A percentile compares a stretch with the other conserved stretches of the same genome.
phyloP scores from a whole-genome alignment of 1,140 invertebrate genomes.

The Leptinotarsa lineolata region DNA sequence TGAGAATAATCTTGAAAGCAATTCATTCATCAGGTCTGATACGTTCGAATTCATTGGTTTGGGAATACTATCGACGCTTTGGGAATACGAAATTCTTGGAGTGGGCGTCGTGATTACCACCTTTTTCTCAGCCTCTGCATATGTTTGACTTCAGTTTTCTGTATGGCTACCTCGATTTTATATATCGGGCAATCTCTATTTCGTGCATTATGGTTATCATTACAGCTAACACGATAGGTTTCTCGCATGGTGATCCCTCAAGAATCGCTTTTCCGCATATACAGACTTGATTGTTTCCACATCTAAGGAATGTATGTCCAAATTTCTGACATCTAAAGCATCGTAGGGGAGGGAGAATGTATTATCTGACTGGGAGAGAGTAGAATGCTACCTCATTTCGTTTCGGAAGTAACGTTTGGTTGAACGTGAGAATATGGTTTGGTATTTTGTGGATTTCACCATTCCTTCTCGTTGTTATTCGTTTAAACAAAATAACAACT shows the following conservation, averaged over 20 bases:
- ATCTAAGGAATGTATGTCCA: constrained; percentile 25
- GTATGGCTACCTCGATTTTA: too few species aligned
- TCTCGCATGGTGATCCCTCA: not conserved
- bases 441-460: not conserved
- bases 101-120: too few species aligned
- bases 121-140: too few species aligned
- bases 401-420: not conserved
- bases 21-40: too few species aligned
- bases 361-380: constrained; percentile 8
- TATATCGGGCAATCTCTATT: too few species aligned
- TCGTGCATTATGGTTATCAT: too few species aligned
- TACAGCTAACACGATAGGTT: not conserved
- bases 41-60: too few species aligned
- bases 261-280: constrained; percentile 28
- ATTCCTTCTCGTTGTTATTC: not conserved
- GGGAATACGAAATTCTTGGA: too few species aligned
- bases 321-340: constrained; percentile 33
- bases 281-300: constrained; percentile 14
- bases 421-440: constrained; percentile 9
- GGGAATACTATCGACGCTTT: too few species aligned
- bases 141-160: too few species aligned
- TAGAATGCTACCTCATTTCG: not conserved
- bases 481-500: not conserved
- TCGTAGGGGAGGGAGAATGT: constrained; percentile 15
- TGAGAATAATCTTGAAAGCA: too few species aligned